Percentiles rank a stretch among this genome's conserved stretches.
Evolutionary conservation across 2,888 invertebrate genomes (phyloP).

Genomic region (Amblyjoppa proteus): DNA sequence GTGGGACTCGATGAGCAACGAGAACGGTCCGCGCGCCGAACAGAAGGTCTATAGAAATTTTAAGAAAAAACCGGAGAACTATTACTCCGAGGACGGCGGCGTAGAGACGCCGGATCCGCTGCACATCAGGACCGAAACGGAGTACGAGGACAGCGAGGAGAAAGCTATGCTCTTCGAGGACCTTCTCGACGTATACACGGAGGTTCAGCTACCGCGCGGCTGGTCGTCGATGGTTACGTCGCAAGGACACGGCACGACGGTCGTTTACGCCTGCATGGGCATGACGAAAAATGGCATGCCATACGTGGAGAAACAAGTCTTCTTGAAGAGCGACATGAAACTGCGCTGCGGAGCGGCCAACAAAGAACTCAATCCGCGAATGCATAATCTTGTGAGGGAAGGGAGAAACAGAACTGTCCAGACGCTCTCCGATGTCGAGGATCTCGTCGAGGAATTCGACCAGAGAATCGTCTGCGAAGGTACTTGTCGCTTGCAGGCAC

Average conservation of each 20-base stretch:
- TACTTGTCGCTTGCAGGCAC: slow-evolving; percentile 51
- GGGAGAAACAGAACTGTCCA: slow-evolving; percentile 75
- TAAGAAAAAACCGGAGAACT: slow-evolving; percentile 1
- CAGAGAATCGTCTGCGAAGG: slow-evolving; percentile 80
- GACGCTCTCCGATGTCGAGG: slow-evolving; percentile 79
- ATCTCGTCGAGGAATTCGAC: slow-evolving; percentile 81
- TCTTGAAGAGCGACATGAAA: slow-evolving; percentile 80
- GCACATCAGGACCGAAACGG: slow-evolving; percentile 29
- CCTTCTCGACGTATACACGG: slow-evolving; percentile 80
- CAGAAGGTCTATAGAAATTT: slow-evolving; percentile 18
- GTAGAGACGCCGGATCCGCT: slow-evolving; percentile 44
- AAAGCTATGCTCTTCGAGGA: slow-evolving; percentile 81
- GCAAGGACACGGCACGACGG: slow-evolving; percentile 78
- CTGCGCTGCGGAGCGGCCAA: slow-evolving; percentile 78
- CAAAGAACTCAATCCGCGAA: slow-evolving; percentile 77
- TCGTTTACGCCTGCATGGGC: slow-evolving; percentile 79
- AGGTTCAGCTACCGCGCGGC: slow-evolving; percentile 78
- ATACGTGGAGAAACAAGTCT: slow-evolving; percentile 81
- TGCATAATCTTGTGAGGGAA: slow-evolving; percentile 78
- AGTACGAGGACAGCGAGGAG: slow-evolving; percentile 58
- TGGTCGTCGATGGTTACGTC: slow-evolving; percentile 81
- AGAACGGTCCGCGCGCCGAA: slow-evolving; percentile 46
- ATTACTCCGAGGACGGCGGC: slow-evolving; percentile 25
- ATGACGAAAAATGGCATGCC: slow-evolving; percentile 79
- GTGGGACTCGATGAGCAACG: slow-evolving; percentile 63